A percentile compares a stretch with the other conserved stretches of the same genome.
Evolutionary conservation across 2,113 vertebrate genomes (phyloP).

Genomic region (Phylloscopus whistleri): DNA sequence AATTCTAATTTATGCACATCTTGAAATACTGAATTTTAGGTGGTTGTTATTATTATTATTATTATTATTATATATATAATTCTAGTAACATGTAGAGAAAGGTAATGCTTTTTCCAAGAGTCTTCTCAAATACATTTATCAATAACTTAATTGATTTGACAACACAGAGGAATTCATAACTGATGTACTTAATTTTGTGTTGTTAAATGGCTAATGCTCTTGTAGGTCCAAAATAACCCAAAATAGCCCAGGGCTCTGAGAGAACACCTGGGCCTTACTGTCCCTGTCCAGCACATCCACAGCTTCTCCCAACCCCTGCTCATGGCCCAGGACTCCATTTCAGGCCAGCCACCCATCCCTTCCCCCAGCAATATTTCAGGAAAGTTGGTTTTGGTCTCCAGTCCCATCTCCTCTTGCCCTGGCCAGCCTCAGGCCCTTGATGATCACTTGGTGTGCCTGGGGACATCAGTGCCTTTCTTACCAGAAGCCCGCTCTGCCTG

Average conservation of each 20-base stretch:
- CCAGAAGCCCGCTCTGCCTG: background rate
- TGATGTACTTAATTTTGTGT: background rate
- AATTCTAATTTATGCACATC: background rate
- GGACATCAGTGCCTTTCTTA: too few species aligned
- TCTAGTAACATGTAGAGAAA: background rate
- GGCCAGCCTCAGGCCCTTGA: too few species aligned
- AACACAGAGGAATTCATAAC: background rate
- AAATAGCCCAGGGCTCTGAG: background rate
- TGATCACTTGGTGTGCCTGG: background rate
- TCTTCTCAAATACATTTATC: accelerated
- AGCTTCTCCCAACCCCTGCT: background rate
- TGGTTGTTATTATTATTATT: background rate
- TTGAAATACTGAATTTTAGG: background rate
- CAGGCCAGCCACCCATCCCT: background rate
- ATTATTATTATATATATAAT: background rate
- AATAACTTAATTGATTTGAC: background rate
- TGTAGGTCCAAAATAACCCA: background rate
- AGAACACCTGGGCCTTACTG: background rate
- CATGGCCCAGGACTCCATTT: background rate
- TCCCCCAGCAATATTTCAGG: too few species aligned
- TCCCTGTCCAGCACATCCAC: background rate
- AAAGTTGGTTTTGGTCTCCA: background rate
- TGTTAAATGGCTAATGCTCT: background rate
- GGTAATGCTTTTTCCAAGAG: background rate
- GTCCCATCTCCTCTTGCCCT: background rate